Base-by-base conservation (phyloP, 2,797 vertebrate genomes). In the Decapterus maruadsi region DNA sequence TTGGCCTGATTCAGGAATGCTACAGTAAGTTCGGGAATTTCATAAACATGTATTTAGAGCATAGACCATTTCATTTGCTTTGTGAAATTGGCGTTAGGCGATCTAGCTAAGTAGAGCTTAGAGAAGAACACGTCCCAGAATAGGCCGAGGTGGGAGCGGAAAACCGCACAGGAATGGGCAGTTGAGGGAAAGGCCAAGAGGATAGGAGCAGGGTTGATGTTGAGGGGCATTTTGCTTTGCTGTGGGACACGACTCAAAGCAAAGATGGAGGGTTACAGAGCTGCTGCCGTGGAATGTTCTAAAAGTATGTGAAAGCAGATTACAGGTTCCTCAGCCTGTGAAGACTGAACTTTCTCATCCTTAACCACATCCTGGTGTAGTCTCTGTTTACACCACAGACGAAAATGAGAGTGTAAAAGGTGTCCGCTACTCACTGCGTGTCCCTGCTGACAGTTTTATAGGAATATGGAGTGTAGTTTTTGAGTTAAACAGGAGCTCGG, bases 31-130 rank as follows among this genome's bases (percentile, higher is more conserved):
- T 85, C 61, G 67, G 66, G 89, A 94, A 93, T 91, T 90, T 93
- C 84, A 92, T 87, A 92, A 94, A 91, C 88, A 90, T 91, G 85
- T 90, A 93, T 89, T 93, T 94, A 93, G 62, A 80, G 82, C 70
- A 22, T 62, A 76, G 66, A 90, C 78, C 78, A 58, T 94, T 94
- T 91, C 78, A 91, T 94, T 92, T 87, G 70, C 86, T 88, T 88
- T 81, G 86, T 84, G 83, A 92, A 93, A 92, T 78, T 90, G 87
- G 81, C 34, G 34, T 36, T 36, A 36, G 7, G 34, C 58, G 59
- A 86, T 78, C 80, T 36, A 31, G 82, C 71, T 90, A 92, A 94
- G 82, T 89, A 90, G 83, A 78, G 82, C 81, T 88, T 90, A 75
- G 87, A 53, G 84, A 89, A 90, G 85, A 89, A 84, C 78, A 69